Evolutionary conservation across 2,797 vertebrate genomes (phyloP).

Genomic region (Vespertilio murinus): DNA sequence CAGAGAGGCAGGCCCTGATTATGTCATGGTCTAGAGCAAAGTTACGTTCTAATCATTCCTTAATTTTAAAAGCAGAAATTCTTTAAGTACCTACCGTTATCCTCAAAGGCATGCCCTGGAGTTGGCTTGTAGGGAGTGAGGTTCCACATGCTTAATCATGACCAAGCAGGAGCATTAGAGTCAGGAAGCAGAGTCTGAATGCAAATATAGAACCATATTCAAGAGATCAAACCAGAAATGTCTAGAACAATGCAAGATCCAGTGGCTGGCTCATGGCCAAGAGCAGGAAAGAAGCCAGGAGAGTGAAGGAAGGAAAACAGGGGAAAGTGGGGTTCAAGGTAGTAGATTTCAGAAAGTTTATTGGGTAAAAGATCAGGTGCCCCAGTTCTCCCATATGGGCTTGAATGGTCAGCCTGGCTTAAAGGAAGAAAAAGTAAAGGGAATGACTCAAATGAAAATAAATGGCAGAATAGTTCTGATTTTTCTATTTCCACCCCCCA

Average conservation of each 20-base stretch:
- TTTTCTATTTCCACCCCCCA: neutral
- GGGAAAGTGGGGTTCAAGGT: neutral
- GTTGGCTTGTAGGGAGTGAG: neutral
- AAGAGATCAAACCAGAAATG: constrained; percentile 8
- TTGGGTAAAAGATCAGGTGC: neutral
- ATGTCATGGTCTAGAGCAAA: neutral
- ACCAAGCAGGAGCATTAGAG: neutral
- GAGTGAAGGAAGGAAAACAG: neutral
- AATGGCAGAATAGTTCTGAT: neutral
- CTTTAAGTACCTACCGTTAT: neutral
- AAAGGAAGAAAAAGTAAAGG: neutral
- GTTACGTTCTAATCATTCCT: neutral
- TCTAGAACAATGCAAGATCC: neutral
- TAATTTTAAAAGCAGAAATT: neutral
- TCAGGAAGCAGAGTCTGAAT: neutral
- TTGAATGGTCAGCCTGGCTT: neutral
- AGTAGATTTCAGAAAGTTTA: neutral
- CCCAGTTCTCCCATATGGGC: neutral
- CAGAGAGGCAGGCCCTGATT: neutral
- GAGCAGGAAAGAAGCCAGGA: neutral
- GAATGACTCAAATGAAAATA: neutral
- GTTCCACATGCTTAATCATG: neutral
- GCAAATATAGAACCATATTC: neutral
- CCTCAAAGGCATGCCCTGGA: neutral
- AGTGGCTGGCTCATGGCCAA: neutral